phyloP scores from a whole-genome alignment of 2,888 invertebrate species.

The Dysmachus trigonus region DNA sequence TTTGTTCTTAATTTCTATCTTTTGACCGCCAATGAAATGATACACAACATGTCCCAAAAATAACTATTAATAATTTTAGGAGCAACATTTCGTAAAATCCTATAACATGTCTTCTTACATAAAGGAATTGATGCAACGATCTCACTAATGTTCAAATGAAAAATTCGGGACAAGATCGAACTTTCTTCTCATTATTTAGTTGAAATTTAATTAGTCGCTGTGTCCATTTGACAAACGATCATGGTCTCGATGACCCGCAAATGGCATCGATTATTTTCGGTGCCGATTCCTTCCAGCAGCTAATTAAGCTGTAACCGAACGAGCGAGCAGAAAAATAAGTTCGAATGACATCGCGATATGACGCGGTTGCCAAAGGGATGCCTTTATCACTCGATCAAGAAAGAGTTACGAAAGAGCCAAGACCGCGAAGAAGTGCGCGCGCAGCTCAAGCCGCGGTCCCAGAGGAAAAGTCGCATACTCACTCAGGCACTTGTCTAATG shows the following conservation, averaged over 20 bases:
- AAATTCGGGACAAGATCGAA: neutral
- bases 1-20: too few species aligned
- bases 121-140: neutral
- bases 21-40: too few species aligned
- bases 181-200: neutral
- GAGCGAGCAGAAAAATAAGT: neutral
- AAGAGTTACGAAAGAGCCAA: neutral
- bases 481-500: slow-evolving; percentile 46
- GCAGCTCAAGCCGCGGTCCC: neutral
- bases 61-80: neutral
- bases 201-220: neutral
- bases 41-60: neutral
- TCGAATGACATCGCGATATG: slow-evolving; percentile 7
- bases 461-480: slow-evolving; percentile 18
- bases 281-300: neutral
- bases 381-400: slow-evolving; percentile 39
- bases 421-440: neutral
- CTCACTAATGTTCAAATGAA: neutral
- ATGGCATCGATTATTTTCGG: slow-evolving; percentile 8
- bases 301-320: slow-evolving; percentile 31
- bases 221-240: neutral
- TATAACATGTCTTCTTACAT: neutral
- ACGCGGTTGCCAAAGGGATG: slow-evolving; percentile 27
- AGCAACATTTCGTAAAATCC: neutral
- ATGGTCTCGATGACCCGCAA: neutral